These are phyloP conservation scores for Terrapene triunguis DNA, from an alignment of 2,113 vertebrate species.

Conservation along the genomic window DNA sequence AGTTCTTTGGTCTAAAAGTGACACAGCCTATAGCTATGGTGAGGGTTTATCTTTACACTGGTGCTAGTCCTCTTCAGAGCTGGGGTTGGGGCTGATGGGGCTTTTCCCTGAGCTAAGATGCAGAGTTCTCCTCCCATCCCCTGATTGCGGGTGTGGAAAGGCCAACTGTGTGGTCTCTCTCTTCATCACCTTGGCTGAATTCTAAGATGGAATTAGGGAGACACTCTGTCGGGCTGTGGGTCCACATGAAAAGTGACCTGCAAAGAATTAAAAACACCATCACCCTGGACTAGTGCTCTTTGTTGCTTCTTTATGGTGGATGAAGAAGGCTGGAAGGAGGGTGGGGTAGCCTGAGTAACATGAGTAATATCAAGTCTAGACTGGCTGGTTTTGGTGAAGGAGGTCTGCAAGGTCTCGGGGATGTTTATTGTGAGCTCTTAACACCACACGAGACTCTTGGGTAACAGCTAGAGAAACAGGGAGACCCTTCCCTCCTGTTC, in stretches of 20 bases:
- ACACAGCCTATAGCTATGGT: accelerated
- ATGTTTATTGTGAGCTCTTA: neutral
- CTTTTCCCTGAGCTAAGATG: neutral
- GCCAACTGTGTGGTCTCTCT: neutral
- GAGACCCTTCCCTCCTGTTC: neutral
- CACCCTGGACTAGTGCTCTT: neutral
- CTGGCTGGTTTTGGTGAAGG: neutral
- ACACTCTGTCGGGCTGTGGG: neutral
- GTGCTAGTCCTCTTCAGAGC: neutral
- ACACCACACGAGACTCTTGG: neutral
- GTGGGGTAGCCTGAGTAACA: neutral
- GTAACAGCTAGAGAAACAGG: neutral
- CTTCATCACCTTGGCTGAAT: neutral
- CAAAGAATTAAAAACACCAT: neutral
- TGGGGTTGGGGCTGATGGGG: neutral
- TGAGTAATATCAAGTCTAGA: neutral
- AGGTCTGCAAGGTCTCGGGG: neutral
- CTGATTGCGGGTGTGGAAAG: neutral
- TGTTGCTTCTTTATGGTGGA: neutral
- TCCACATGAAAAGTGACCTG: neutral
- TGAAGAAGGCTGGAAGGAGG: neutral
- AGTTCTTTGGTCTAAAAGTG: neutral
- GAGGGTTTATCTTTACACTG: neutral
- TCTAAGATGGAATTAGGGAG: neutral
- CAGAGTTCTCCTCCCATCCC: neutral